These are phyloP conservation scores for Tragulus kanchil DNA, from an alignment of 2,113 vertebrate genomes.

Conservation along the genomic window DNA sequence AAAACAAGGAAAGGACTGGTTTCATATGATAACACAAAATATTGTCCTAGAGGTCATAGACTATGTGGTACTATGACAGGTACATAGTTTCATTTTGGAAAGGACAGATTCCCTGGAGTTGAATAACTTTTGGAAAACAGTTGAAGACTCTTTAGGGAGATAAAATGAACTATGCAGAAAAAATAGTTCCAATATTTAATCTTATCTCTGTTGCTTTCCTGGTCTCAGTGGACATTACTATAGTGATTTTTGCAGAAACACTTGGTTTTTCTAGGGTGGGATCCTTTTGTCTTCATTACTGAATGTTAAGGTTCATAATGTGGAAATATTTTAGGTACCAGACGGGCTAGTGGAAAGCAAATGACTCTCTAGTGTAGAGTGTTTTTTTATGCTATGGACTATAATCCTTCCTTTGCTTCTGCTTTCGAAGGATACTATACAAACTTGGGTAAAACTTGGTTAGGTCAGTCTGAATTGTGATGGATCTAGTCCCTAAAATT, in stretches of 20 bases:
- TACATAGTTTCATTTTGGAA: neutral
- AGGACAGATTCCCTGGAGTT: neutral
- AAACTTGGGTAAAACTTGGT: neutral
- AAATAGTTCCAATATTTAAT: neutral
- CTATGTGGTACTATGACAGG: neutral
- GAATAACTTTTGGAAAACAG: neutral
- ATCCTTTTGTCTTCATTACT: neutral
- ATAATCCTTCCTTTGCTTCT: neutral
- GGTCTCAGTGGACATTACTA: neutral
- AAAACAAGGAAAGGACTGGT: neutral
- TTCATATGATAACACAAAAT: conserved; percentile 7
- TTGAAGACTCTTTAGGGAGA: neutral
- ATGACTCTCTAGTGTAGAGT: neutral
- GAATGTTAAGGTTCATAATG: neutral
- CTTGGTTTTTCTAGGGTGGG: neutral
- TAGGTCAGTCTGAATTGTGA: neutral
- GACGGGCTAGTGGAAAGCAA: neutral
- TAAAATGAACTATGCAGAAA: neutral
- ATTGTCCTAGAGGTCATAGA: neutral
- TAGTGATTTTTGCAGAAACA: conserved; percentile 34
- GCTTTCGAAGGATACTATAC: neutral
- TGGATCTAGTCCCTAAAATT: neutral
- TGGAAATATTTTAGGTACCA: neutral
- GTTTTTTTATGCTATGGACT: neutral
- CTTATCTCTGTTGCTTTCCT: neutral